Conservation (phyloP, 2,113 vertebrate genomes). For the Otocyon megalotis region DNA sequence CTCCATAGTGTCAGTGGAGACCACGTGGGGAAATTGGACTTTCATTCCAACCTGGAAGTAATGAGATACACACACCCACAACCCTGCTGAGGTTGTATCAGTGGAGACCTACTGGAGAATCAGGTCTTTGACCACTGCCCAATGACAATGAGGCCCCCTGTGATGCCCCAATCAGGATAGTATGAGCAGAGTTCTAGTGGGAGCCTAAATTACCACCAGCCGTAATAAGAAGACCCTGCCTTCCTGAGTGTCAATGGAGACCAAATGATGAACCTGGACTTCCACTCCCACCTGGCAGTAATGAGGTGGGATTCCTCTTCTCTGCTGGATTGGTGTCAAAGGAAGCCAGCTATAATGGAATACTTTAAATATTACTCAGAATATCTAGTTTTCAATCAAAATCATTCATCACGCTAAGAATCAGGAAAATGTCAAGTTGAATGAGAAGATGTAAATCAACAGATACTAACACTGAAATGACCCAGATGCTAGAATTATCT, state of each 20-base stretch:
- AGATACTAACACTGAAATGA: not conserved
- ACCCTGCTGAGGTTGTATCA: not conserved
- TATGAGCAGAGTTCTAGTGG: fast-evolving
- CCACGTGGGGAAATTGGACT: not conserved
- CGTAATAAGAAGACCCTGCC: not conserved
- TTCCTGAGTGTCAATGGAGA: not conserved
- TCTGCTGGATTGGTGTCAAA: not conserved
- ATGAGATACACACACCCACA: not conserved
- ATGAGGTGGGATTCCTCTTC: not conserved
- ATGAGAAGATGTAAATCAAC: not conserved
- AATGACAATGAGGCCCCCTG: fast-evolving
- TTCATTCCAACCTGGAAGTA: too few relatives aligned
- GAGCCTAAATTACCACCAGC: not conserved
- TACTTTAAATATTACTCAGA: conserved; percentile 13
- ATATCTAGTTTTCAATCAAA: conserved; percentile 12
- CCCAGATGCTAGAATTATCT: not conserved
- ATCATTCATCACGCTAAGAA: conserved; percentile 29
- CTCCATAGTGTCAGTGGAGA: not conserved
- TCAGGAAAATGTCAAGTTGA: conserved; percentile 19
- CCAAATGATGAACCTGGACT: not conserved
- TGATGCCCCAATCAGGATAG: not conserved
- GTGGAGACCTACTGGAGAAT: not conserved
- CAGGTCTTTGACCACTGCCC: not conserved
- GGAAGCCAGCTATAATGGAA: not conserved
- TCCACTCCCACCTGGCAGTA: not conserved